A percentile compares a stretch with the other conserved stretches of the same genome.
Evolutionary conservation across 2,888 invertebrate species (phyloP).

Genomic region (Eucriotettix oculatus): DNA sequence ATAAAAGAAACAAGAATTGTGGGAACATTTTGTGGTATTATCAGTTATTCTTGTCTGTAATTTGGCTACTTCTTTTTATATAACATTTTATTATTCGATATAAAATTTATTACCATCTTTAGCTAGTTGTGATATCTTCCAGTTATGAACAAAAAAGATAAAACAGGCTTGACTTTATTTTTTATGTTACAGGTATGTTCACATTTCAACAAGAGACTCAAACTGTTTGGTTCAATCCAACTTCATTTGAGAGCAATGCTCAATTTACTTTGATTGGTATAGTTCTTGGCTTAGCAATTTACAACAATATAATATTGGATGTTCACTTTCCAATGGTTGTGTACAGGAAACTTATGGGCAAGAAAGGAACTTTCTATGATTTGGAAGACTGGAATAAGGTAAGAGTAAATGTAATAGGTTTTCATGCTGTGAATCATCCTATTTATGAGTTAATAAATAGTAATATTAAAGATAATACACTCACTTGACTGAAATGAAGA

Average conservation of each 20-base stretch:
- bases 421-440: not conserved
- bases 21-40: too few species aligned
- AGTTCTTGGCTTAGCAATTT: constrained; percentile 85
- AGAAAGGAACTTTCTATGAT: constrained; percentile 75
- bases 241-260: constrained; percentile 84
- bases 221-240: constrained; percentile 76
- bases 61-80: too few species aligned
- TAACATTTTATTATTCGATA: too few species aligned
- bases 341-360: constrained; percentile 83
- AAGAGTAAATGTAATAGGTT: constrained; percentile 22
- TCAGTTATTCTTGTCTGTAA: too few species aligned
- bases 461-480: too few species aligned
- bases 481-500: too few species aligned
- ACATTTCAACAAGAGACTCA: constrained; percentile 34
- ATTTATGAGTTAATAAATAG: too few species aligned
- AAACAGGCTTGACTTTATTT: not conserved
- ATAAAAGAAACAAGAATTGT: too few species aligned
- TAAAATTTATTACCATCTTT: too few species aligned
- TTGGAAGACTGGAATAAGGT: constrained; percentile 79
- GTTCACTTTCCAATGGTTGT: constrained; percentile 93
- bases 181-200: constrained; percentile 30
- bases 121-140: too few species aligned
- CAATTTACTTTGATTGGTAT: constrained; percentile 90
- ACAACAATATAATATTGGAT: constrained; percentile 87
- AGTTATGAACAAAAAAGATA: too few species aligned